Conservation (phyloP, 2,888 invertebrate species). For the Papilio demoleus region DNA sequence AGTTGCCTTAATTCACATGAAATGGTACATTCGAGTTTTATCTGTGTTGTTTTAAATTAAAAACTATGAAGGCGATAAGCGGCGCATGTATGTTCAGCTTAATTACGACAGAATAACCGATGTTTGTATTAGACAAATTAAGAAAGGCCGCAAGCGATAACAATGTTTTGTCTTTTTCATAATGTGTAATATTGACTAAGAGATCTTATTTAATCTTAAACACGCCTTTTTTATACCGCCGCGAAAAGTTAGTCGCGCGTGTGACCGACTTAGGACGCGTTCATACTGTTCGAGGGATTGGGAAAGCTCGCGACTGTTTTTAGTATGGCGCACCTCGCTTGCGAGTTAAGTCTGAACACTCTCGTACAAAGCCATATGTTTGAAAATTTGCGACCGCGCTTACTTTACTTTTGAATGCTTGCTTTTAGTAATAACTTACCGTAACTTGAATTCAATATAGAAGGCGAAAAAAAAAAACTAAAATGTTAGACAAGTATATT, state of each 20-base stretch:
- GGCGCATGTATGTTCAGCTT: slow-evolving; percentile 52
- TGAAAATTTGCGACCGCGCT: too few relatives aligned
- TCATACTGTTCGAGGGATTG: background rate
- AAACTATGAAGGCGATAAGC: slow-evolving; percentile 57
- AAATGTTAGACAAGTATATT: background rate
- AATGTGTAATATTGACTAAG: slow-evolving; percentile 54
- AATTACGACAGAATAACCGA: slow-evolving; percentile 59
- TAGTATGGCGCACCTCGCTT: too few relatives aligned
- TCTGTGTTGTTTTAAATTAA: slow-evolving; percentile 65
- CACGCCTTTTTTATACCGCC: slow-evolving; percentile 32
- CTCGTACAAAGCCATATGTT: too few relatives aligned
- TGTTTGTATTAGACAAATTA: slow-evolving; percentile 59
- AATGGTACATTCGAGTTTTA: slow-evolving; percentile 54
- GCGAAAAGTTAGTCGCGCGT: slow-evolving; percentile 21
- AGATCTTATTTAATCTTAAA: slow-evolving; percentile 36
- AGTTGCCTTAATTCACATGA: slow-evolving; percentile 57
- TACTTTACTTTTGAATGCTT: too few relatives aligned
- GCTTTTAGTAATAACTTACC: too few relatives aligned
- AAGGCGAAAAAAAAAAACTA: background rate
- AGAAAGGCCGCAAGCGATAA: slow-evolving; percentile 54
- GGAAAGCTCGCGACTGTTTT: too few relatives aligned
- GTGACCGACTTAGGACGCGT: slow-evolving; percentile 1
- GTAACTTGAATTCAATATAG: too few relatives aligned
- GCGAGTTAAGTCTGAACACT: too few relatives aligned
- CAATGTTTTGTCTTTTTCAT: slow-evolving; percentile 46